Evolutionary conservation across 2,797 vertebrate species (phyloP).

Genomic region (Adelosebastes latens): DNA sequence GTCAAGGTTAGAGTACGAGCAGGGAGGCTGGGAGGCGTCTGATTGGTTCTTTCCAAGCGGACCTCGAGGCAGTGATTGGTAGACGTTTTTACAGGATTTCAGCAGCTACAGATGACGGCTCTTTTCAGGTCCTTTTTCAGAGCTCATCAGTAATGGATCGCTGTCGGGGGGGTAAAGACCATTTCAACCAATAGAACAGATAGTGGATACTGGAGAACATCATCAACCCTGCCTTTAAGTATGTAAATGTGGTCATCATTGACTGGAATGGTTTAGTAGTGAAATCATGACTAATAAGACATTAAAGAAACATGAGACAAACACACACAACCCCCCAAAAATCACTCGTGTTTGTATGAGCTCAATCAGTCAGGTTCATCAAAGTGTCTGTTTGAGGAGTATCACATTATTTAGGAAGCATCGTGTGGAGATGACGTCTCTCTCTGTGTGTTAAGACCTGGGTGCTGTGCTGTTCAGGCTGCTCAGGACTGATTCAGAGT

Average conservation of each 20-base stretch:
- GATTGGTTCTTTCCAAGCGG: no score
- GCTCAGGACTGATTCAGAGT: slow-evolving; percentile 8
- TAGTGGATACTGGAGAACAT: no score
- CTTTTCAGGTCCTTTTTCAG: no score
- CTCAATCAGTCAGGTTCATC: background rate
- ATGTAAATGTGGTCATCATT: background rate
- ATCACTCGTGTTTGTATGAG: background rate
- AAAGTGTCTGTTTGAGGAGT: slow-evolving; percentile 9
- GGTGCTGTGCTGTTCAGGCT: no score
- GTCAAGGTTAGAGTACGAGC: no score
- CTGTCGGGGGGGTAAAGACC: no score
- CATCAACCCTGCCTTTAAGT: background rate
- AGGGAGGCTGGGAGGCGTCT: no score
- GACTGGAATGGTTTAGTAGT: slow-evolving; percentile 42
- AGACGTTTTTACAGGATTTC: no score
- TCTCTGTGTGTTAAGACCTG: slow-evolving; percentile 17
- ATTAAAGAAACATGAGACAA: slow-evolving; percentile 14
- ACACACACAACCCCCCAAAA: background rate
- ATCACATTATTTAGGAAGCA: slow-evolving; percentile 48
- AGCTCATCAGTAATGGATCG: no score
- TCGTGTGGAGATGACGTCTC: background rate
- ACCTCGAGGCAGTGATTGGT: no score
- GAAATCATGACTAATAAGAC: background rate
- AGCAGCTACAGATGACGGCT: no score
- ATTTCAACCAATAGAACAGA: no score